Conservation (phyloP, 1,140 invertebrate species). For the Diuraphis noxia region DNA sequence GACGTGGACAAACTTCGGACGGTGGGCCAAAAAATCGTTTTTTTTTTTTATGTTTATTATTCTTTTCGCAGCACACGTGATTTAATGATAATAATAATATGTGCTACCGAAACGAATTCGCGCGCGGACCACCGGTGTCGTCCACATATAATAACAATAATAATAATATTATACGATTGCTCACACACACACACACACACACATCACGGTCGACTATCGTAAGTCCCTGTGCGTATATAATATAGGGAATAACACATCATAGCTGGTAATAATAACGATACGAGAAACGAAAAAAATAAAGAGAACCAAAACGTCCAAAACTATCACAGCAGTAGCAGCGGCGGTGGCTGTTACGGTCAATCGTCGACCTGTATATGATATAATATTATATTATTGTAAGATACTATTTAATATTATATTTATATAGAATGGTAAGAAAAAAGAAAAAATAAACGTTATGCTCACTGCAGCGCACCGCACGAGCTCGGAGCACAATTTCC, state of each 20-base stretch:
- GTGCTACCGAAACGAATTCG: constrained; percentile 34
- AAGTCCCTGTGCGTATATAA: background rate
- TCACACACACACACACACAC: background rate
- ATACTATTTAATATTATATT: background rate
- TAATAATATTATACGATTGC: background rate
- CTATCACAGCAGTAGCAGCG: too few relatives aligned
- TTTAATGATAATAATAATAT: background rate
- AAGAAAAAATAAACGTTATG: background rate
- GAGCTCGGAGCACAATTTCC: background rate
- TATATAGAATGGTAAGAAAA: background rate
- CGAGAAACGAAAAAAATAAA: background rate
- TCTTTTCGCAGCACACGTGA: background rate
- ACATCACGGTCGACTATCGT: background rate
- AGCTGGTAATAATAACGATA: too few relatives aligned
- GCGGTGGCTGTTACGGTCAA: too few relatives aligned
- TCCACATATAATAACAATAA: background rate
- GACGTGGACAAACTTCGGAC: background rate
- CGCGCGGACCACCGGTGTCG: constrained; percentile 17
- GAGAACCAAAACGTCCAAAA: background rate
- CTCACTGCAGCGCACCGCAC: background rate
- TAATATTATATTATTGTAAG: background rate
- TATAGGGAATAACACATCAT: background rate
- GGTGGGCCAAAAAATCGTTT: background rate
- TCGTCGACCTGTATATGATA: background rate
- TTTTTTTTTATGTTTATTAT: background rate